Conservation (phyloP, 2,888 invertebrate species). For the Scelioninae gen. 1 region DNA sequence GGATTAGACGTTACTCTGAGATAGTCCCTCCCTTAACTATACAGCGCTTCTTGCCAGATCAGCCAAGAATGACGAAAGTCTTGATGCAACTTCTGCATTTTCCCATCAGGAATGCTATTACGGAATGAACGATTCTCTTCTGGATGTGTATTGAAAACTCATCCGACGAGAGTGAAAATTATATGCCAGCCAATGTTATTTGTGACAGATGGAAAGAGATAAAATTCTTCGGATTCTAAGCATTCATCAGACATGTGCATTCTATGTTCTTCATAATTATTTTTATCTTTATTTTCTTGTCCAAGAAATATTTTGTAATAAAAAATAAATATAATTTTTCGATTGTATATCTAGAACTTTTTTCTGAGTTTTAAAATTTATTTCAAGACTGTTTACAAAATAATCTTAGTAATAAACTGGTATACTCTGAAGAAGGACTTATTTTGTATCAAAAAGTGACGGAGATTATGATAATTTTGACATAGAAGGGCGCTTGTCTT, state of each 20-base stretch:
- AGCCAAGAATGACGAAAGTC: slow-evolving; percentile 42
- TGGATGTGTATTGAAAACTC: slow-evolving; percentile 44
- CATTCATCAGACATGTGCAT: not conserved
- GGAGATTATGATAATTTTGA: too few species aligned
- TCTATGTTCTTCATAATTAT: too few species aligned
- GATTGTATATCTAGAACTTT: too few species aligned
- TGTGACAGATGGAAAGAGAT: slow-evolving; percentile 23
- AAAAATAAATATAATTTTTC: too few species aligned
- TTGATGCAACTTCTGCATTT: slow-evolving; percentile 41
- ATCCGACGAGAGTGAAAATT: slow-evolving; percentile 60
- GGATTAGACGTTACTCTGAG: slow-evolving; percentile 57
- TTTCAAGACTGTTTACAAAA: too few species aligned
- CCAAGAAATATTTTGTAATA: too few species aligned
- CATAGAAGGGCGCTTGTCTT: too few species aligned
- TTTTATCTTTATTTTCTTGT: too few species aligned
- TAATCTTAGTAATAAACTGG: too few species aligned
- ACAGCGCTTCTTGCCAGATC: slow-evolving; percentile 20
- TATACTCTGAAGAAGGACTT: too few species aligned
- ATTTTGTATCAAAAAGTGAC: too few species aligned
- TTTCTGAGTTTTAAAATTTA: too few species aligned
- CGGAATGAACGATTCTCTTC: slow-evolving; percentile 18
- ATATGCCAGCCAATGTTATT: slow-evolving; percentile 17
- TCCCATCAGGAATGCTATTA: slow-evolving; percentile 39
- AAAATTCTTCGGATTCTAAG: slow-evolving; percentile 28
- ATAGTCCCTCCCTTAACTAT: slow-evolving; percentile 60